Evolutionary conservation across 2,797 vertebrate species (phyloP).

Genomic region (Numenius phaeopus): DNA sequence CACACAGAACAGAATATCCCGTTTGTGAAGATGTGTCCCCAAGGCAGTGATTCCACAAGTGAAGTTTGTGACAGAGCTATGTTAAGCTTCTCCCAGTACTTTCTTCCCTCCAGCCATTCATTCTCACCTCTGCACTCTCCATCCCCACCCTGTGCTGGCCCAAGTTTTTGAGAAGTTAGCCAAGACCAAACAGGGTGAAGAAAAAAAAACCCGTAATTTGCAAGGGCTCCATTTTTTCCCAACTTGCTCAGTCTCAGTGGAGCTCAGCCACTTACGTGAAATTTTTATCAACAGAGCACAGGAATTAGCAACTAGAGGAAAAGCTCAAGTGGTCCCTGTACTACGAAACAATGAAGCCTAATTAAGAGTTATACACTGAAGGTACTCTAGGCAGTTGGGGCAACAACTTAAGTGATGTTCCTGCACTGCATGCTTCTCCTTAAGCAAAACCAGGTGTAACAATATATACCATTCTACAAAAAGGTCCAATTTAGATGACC

Average conservation of each 20-base stretch:
- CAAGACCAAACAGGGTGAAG: neutral
- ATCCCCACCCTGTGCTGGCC: neutral
- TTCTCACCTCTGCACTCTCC: neutral
- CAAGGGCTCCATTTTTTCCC: neutral
- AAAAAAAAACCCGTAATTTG: fast-evolving
- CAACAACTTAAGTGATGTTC: neutral
- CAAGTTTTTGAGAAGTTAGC: neutral
- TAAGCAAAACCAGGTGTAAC: neutral
- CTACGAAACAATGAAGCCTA: neutral
- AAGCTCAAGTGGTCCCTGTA: neutral
- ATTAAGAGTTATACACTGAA: neutral
- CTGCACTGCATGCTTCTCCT: neutral
- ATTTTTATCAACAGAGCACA: neutral
- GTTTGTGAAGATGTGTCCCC: neutral
- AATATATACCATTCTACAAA: neutral
- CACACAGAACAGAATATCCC: neutral
- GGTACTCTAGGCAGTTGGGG: neutral
- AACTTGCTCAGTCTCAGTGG: neutral
- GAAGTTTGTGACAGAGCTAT: neutral
- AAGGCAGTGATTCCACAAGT: neutral
- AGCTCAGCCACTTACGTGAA: fast-evolving
- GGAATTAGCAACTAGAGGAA: neutral
- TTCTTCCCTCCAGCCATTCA: neutral
- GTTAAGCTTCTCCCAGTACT: neutral
- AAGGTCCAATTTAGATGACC: neutral